Evolutionary conservation across 2,888 invertebrate genomes (phyloP), one percentile per base, ranked within the genome.

Genomic region (Epinotia nisella): DNA sequence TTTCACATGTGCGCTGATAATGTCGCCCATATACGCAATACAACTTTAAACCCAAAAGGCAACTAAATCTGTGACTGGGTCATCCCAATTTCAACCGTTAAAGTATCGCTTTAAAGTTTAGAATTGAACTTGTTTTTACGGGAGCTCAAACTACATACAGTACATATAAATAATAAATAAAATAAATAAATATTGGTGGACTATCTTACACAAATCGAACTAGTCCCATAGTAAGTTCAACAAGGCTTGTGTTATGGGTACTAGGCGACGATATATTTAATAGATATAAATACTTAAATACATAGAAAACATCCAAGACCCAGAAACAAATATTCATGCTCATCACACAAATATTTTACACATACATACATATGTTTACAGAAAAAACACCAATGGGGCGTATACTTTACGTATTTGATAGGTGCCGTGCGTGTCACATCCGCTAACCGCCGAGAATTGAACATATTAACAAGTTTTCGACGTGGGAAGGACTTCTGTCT

Each of bases 11-110:
- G n/a, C n/a, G n/a, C 19, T 19, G 66, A 61, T 66, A 67, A 67
- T 56, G 55, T 49, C 56, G 55, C 49, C 64, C 64, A 49, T 49
- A 45, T 70, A 64, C 35, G 53, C 39, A 21, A 13, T 7, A 24
- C 4, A 39, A 21, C 13, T 61, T 61, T 45, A 61, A 39, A 45
- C 15, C 61, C 19, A 21, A 15, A 61, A 61, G 15, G 61, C 0
- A 45, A 45, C 21, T 45, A 4, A 15, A 24, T 13, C 41, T 45
- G 21, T 61, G 21, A 35, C 35, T 2, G 9, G 51, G 35, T 17
- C 21, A 19, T 39, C 35, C 35, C 51, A 65, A 39, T 53, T 65
- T 35, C 19, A 65, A 35, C 53, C 53, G 35, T 53, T 39, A 17
- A 11, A 9, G 13, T 35, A 35, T 35, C 7, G 3, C 5, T 53